These are phyloP conservation scores for Planiliza haematocheilus DNA, from an alignment of 2,113 vertebrate species.

Conservation along the genomic window DNA sequence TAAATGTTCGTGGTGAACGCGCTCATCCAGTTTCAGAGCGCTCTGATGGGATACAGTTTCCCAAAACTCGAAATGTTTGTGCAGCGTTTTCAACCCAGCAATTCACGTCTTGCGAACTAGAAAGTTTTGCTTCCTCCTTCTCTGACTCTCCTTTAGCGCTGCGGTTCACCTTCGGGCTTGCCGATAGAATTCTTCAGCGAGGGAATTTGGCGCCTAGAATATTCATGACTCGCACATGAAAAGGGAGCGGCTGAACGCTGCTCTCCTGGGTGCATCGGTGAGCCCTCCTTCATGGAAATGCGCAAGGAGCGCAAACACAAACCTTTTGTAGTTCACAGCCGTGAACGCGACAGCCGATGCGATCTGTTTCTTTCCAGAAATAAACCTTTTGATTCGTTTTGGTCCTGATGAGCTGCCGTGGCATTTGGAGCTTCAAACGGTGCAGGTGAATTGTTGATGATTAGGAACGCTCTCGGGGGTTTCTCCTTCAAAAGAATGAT, in stretches of 20 bases:
- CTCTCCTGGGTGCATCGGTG: conserved; percentile 26
- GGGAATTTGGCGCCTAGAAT: conserved; percentile 46
- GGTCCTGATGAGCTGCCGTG: too few species aligned
- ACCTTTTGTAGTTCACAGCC: background rate
- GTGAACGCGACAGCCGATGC: too few species aligned
- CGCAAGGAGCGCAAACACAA: background rate
- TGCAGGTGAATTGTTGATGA: too few species aligned
- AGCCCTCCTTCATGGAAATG: conserved; percentile 5
- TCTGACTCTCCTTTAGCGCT: conserved; percentile 5
- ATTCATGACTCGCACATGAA: conserved; percentile 52
- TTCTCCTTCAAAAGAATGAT: too few species aligned
- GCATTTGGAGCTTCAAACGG: too few species aligned
- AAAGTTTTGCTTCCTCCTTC: background rate
- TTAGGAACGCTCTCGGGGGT: too few species aligned
- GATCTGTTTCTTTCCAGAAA: too few species aligned
- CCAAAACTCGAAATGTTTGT: background rate
- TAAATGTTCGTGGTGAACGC: background rate
- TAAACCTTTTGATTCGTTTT: too few species aligned
- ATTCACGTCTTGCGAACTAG: background rate
- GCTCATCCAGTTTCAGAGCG: background rate
- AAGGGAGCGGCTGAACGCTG: background rate
- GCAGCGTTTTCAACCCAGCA: background rate
- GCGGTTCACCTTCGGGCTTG: conserved; percentile 36
- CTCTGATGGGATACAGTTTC: background rate
- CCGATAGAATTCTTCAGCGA: conserved; percentile 27